These are phyloP conservation scores for Lasioglossum pauxillum DNA, from an alignment of 2,888 invertebrate species.

Conservation along the genomic window DNA sequence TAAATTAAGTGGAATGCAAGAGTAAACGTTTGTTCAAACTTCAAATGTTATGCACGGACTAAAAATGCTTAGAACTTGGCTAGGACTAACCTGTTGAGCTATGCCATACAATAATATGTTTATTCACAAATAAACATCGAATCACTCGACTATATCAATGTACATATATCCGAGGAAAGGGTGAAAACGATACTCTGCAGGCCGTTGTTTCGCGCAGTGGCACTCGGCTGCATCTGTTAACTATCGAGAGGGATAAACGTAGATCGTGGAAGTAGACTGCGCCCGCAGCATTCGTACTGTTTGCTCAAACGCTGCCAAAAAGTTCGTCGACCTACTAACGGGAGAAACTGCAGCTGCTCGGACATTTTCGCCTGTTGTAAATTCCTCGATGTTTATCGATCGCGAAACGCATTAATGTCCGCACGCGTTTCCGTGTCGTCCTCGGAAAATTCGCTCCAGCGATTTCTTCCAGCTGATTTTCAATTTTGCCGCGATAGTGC, in stretches of 20 bases:
- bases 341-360: constrained; percentile 55
- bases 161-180: too few relatives aligned
- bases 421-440: background rate
- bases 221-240: constrained; percentile 11
- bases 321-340: constrained; percentile 64
- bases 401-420: constrained; percentile 15
- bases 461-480: background rate
- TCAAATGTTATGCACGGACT: too few relatives aligned
- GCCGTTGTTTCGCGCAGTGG: background rate
- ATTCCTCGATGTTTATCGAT: constrained; percentile 40
- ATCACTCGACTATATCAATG: background rate
- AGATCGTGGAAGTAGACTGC: constrained; percentile 30
- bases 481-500: background rate
- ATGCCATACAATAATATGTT: background rate
- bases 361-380: constrained; percentile 41
- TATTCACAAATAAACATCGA: background rate
- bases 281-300: constrained; percentile 45
- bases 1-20: background rate
- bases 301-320: constrained; percentile 64
- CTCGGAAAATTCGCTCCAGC: background rate
- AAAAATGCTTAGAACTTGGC: too few relatives aligned
- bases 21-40: too few relatives aligned
- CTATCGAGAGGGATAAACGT: constrained; percentile 31
- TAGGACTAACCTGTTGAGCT: background rate
- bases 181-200: background rate